Evolutionary conservation across 2,797 vertebrate species (phyloP), one percentile per base, ranked within the genome.

Genomic region (Epinephelus awoara): DNA sequence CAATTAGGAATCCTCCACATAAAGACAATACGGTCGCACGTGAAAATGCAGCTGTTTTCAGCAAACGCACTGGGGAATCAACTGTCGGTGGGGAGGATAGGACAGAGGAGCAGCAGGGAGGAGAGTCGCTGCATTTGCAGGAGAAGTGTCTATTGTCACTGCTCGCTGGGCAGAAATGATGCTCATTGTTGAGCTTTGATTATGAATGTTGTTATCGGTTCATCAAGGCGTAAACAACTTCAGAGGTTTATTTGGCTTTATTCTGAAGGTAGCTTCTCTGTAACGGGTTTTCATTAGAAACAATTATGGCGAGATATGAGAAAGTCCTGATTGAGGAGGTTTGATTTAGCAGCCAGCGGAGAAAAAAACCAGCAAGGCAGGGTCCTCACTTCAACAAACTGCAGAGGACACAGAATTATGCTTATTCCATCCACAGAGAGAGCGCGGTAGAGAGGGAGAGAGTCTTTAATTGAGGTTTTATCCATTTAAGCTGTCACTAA

Each of bases 401-500:
- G 84, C 77, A 64, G 77, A 86, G 77, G 84, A 85, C 72, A 77
- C 72, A 42, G 77, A 92, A 87, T 85, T 87, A 84, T 90, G 83
- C 82, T 88, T 72, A 77, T 93, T 94, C 84, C 75, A 86, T 88
- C 88, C 71, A 68, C 76, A 77, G 76, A 84, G 68, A 82, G 84
- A 84, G 79, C 34, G n/a, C 47, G 3, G 79, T 74, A 61, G 81
- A 80, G 85, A 90, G 76, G 76, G 66, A 83, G 66, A 80, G 67
- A 84, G 87, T 89, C 89, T 91, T 93, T 93, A 94, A 94, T 94
- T 94, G 94, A 93, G 93, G 92, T 94, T 94, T 93, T 93, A 92
- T 92, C 92, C 93, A 94, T 93, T 94, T 93, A 94, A 94, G 92
- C 94, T 93, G 92, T 93, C 91, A 94, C 92, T 93, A 92, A 92